Evolutionary conservation across 2,888 invertebrate species (phyloP).

Genomic region (Melolontha melolontha): DNA sequence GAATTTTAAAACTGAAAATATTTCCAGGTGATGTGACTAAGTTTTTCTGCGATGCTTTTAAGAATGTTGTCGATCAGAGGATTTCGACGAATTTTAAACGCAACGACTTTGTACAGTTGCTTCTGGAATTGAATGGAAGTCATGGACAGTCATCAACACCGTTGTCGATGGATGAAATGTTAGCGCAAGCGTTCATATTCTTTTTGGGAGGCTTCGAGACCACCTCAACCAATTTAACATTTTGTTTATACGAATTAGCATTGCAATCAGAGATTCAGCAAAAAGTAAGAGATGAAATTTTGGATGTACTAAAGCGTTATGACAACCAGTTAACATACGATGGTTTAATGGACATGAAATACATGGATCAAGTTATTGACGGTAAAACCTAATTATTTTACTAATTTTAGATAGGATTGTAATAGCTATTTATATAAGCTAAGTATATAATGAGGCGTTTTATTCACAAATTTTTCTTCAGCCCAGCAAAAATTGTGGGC

Average conservation of each 20-base stretch:
- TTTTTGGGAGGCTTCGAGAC: conserved; percentile 66
- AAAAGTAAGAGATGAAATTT: conserved; percentile 62
- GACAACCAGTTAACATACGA: conserved; percentile 62
- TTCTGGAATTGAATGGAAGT: conserved; percentile 51
- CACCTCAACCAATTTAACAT: conserved; percentile 61
- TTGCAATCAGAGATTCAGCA: conserved; percentile 61
- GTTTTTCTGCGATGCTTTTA: conserved; percentile 55
- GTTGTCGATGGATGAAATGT: conserved; percentile 43
- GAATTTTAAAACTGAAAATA: conserved; percentile 44
- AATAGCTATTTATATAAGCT: too few species aligned
- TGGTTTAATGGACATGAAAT: conserved; percentile 63
- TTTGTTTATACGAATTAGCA: conserved; percentile 61
- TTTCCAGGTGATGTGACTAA: conserved; percentile 50
- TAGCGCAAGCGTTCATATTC: conserved; percentile 61
- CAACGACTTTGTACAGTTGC: conserved; percentile 59
- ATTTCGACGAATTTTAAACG: conserved; percentile 48
- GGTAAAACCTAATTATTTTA: too few species aligned
- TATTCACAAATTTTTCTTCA: too few species aligned
- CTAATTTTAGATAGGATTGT: too few species aligned
- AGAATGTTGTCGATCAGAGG: conserved; percentile 52
- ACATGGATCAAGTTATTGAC: conserved; percentile 63
- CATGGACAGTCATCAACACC: neutral
- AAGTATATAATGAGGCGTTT: too few species aligned
- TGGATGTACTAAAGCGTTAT: conserved; percentile 53
- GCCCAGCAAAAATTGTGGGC: too few species aligned